Evolutionary conservation across 2,113 vertebrate genomes (phyloP), one percentile per base, ranked within the genome.

Genomic region (Elaphurus davidianus): DNA sequence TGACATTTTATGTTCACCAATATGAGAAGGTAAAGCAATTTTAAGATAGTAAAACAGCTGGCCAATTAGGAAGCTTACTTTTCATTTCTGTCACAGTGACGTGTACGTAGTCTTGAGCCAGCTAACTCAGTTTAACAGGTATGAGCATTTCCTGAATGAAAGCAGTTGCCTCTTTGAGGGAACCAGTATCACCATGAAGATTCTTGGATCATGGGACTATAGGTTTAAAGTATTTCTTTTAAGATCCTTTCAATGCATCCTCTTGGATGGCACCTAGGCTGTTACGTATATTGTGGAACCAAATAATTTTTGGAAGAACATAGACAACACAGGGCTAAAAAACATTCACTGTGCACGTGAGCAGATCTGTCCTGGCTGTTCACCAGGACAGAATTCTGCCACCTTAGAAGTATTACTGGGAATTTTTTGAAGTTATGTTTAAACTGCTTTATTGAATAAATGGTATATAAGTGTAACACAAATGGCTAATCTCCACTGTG

Each of bases 361-460:
- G 50, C 57, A 71, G 54, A 60, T 50, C 84, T 81, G 76, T 64
- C 17, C 33, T 76, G 36, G 2, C 21, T 83, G 23, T 57, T 60
- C 59, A 67, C 47, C 47, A 50, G 47, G 47, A 13, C 43, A 67
- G 79, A 30, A 79, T 59, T 67, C 55, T 88, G 43, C 23, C 17
- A 67, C 21, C 74, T 85, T 52, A 28, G 14, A 92, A 87, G 25
- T 8, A 52, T 45, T 89, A 11, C 30, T 59, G 21, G 21, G 11
- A 82, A 74, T 43, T 59, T 96, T 82, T 60, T 82, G 7, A 83
- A 97, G 59, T 2, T 71, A 82, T 12, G 47, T 97, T 85, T 91
- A 91, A 88, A 57, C 28, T 94, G 45, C 91, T 92, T 82, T 93
- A 36, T 85, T 95, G 55, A 33, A 92, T 47, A 90, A 82, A 47